These are phyloP conservation scores for Pristionchus entomophagus DNA, from an alignment of 2,888 invertebrate species.

Conservation along the genomic window DNA sequence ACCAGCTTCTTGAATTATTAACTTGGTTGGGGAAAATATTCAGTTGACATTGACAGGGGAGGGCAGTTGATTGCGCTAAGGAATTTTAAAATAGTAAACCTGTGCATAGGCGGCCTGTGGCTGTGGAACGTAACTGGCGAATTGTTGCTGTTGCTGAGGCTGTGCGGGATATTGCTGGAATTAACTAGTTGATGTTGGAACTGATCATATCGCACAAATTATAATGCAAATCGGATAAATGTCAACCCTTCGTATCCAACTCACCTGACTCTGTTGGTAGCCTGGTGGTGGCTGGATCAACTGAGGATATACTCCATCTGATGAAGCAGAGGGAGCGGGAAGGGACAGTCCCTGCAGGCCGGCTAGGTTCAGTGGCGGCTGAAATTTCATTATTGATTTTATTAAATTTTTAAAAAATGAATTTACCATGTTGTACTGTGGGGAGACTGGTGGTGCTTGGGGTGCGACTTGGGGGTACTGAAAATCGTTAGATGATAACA, in stretches of 20 bases:
- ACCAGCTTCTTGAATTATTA: background rate
- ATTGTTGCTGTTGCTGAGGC: slow-evolving; percentile 24
- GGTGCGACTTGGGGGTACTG: background rate
- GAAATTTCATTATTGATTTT: too few species aligned
- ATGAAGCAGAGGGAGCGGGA: background rate
- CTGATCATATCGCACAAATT: background rate
- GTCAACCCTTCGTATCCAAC: too few species aligned
- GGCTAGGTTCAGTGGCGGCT: background rate
- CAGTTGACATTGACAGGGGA: background rate
- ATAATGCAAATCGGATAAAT: background rate
- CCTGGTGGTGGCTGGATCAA: background rate
- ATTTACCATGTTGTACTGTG: background rate
- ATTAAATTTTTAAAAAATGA: background rate
- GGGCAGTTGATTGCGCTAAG: too few species aligned
- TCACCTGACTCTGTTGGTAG: slow-evolving; percentile 14
- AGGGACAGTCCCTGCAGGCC: slow-evolving; percentile 31
- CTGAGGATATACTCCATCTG: background rate
- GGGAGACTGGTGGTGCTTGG: background rate
- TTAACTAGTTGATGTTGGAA: too few species aligned
- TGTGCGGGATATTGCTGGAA: background rate
- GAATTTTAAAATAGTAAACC: too few species aligned
- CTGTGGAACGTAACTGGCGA: slow-evolving; percentile 1
- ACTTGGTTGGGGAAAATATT: background rate
- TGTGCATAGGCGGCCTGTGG: background rate
- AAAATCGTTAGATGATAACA: background rate